phyloP scores from a whole-genome alignment of 2,888 invertebrate species.

The Agonopterix subpropinquella region DNA sequence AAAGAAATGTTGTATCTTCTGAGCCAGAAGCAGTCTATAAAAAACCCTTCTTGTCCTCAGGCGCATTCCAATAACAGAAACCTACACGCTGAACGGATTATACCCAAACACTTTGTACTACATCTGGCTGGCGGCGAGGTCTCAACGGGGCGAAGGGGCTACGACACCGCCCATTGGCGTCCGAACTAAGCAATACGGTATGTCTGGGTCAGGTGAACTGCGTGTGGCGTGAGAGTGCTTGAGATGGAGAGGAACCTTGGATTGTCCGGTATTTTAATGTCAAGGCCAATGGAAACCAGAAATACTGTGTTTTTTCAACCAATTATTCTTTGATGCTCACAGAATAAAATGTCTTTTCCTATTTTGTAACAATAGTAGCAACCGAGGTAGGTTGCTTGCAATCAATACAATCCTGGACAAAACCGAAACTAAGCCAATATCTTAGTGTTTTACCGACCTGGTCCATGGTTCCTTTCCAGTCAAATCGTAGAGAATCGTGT shows the following conservation, averaged over 20 bases:
- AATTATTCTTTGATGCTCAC: too few species aligned
- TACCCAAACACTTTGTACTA: slow-evolving; percentile 98
- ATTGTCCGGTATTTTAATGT: too few species aligned
- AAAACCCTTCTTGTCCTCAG: slow-evolving; percentile 29
- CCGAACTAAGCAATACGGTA: slow-evolving; percentile 98
- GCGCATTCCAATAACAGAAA: slow-evolving; percentile 87
- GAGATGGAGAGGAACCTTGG: slow-evolving; percentile 20
- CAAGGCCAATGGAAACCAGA: too few species aligned
- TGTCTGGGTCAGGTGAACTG: slow-evolving; percentile 55
- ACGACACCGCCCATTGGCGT: slow-evolving; percentile 96
- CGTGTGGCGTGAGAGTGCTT: slow-evolving; percentile 18
- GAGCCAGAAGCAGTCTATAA: too few species aligned
- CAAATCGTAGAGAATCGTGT: slow-evolving; percentile 27
- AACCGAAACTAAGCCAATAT: too few species aligned
- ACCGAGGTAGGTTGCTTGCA: too few species aligned
- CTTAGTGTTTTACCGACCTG: background rate
- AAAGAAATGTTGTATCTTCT: too few species aligned
- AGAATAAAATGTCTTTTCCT: too few species aligned
- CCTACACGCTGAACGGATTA: slow-evolving; percentile 91
- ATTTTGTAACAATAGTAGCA: too few species aligned
- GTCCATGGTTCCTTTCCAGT: slow-evolving; percentile 27
- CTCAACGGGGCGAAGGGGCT: slow-evolving; percentile 95
- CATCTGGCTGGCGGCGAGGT: slow-evolving; percentile 96
- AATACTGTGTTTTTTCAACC: too few species aligned
- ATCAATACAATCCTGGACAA: too few species aligned